Evolutionary conservation across 1,140 invertebrate species (phyloP).

Genomic region (Drosophila kikkawai): DNA sequence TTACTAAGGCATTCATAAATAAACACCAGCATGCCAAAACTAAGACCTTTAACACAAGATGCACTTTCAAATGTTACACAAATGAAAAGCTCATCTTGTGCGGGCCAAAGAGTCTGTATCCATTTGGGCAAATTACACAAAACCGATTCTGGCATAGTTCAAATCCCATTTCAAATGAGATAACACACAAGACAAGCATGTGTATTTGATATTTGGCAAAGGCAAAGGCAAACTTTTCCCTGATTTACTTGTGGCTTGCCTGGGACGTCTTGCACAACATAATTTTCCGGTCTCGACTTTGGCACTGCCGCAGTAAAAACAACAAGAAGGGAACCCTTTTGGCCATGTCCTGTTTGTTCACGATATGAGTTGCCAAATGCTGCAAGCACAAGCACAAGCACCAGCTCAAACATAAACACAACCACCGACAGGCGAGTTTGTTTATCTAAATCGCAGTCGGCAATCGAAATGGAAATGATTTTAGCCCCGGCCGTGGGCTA

Average conservation of each 20-base stretch:
- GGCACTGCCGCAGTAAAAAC: constrained; percentile 31
- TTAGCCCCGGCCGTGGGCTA: constrained; percentile 35
- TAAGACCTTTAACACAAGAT: not conserved
- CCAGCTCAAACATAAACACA: not conserved
- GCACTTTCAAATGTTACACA: constrained; percentile 6
- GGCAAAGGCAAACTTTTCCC: constrained; percentile 29
- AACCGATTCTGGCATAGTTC: constrained; percentile 31
- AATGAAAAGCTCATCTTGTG: constrained; percentile 3
- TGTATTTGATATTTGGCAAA: constrained; percentile 41
- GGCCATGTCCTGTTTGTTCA: constrained; percentile 23
- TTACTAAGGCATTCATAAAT: constrained; percentile 1
- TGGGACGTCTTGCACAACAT: constrained; percentile 31
- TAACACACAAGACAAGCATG: constrained; percentile 15
- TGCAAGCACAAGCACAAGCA: not conserved
- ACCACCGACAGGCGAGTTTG: constrained; percentile 7
- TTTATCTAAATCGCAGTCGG: constrained; percentile 39
- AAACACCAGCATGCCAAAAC: not conserved
- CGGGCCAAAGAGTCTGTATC: constrained; percentile 15
- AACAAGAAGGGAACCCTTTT: constrained; percentile 15
- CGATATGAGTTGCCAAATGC: constrained; percentile 32
- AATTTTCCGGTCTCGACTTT: constrained; percentile 25
- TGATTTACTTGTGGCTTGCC: constrained; percentile 38
- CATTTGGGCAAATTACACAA: constrained; percentile 39
- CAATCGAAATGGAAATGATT: constrained; percentile 37
- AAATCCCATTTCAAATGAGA: constrained; percentile 46